Conservation (phyloP, 2,888 invertebrate genomes). For the Steinernema hermaphroditum region DNA sequence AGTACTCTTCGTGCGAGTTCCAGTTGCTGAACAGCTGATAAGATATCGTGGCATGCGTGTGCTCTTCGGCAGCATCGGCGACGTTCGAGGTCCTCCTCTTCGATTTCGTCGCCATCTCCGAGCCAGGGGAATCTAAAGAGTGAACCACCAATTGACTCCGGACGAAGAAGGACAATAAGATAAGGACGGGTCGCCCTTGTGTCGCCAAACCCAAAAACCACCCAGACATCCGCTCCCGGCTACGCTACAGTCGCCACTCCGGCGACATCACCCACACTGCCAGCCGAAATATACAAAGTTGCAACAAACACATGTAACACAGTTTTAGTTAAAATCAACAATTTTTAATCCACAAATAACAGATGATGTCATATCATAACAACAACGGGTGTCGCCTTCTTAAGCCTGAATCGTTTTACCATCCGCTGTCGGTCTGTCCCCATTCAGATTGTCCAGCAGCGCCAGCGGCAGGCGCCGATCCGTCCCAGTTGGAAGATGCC, state of each 20-base stretch:
- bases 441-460: background rate
- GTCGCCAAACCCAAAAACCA: too few species aligned
- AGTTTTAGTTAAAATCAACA: slow-evolving; percentile 12
- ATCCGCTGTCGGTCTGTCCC: background rate
- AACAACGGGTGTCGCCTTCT: background rate
- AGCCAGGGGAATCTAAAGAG: too few species aligned
- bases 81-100: too few species aligned
- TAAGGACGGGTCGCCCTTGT: too few species aligned
- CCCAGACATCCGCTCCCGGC: too few species aligned
- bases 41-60: too few species aligned
- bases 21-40: slow-evolving; percentile 44
- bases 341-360: slow-evolving; percentile 17
- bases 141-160: too few species aligned
- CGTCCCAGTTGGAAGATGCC: slow-evolving; percentile 35
- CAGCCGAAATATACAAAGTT: background rate
- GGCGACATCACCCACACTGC: slow-evolving; percentile 36
- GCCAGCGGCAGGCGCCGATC: background rate
- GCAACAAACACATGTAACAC: background rate
- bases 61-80: too few species aligned
- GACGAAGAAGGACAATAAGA: too few species aligned
- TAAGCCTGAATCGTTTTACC: background rate
- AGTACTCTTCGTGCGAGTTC: slow-evolving; percentile 37
- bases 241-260: too few species aligned
- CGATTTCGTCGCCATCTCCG: too few species aligned
- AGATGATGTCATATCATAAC: background rate